Conservation (phyloP, 1,140 invertebrate species). For the Portunus trituberculatus region DNA sequence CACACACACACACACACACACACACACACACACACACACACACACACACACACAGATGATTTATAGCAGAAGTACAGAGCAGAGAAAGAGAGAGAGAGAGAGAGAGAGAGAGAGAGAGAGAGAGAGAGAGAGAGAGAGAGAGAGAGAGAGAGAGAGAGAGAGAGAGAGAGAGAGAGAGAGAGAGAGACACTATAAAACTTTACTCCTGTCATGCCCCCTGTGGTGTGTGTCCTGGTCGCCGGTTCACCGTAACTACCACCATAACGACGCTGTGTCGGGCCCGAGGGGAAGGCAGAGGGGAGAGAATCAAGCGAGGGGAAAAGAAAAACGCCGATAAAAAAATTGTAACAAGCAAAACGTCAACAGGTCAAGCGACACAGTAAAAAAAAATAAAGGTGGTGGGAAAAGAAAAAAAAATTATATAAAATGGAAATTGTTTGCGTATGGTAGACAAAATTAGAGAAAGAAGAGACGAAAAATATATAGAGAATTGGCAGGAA, state of each 20-base stretch:
- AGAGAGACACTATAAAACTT: neutral
- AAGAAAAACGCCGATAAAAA: neutral
- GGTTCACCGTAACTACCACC: neutral
- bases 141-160: slow-evolving; percentile 9
- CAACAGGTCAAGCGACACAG: neutral
- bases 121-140: slow-evolving; percentile 20
- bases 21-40: too few species aligned
- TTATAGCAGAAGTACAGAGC: too few species aligned
- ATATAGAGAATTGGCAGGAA: too few species aligned
- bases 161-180: slow-evolving; percentile 17
- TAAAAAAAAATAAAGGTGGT: too few species aligned
- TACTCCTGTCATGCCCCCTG: neutral
- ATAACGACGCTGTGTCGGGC: neutral
- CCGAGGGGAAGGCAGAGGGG: neutral
- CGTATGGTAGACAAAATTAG: too few species aligned
- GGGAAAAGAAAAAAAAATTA: too few species aligned
- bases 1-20: neutral
- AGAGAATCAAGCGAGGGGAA: neutral
- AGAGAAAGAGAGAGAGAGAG: neutral
- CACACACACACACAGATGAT: too few species aligned
- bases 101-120: slow-evolving; percentile 20
- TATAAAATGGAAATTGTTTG: too few species aligned
- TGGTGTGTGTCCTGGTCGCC: neutral
- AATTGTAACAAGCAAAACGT: neutral
- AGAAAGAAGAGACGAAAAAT: too few species aligned